A percentile compares a stretch with the other conserved stretches of the same genome.
Evolutionary conservation across 2,888 invertebrate species (phyloP).

Genomic region (Cacoxenus indagator): DNA sequence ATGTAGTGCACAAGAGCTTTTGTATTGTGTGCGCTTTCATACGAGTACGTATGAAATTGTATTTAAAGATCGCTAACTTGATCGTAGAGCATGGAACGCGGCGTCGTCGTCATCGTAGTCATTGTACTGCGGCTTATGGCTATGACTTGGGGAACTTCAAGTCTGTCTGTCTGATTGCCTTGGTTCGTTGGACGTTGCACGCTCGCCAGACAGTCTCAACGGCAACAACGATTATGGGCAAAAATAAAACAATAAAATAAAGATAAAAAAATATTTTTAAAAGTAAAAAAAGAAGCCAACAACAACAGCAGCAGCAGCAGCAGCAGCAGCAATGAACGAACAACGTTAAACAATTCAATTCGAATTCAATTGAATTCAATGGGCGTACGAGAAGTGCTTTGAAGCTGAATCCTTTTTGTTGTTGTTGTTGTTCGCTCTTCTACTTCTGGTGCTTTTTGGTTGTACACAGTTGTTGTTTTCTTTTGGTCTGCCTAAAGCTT

Average conservation of each 20-base stretch:
- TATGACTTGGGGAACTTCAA: not conserved
- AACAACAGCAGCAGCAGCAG: slow-evolving; percentile 27
- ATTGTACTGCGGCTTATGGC: no score
- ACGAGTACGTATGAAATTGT: not conserved
- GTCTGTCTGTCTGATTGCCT: not conserved
- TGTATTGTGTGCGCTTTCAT: no score
- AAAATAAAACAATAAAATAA: slow-evolving; percentile 30
- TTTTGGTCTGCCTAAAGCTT: no score
- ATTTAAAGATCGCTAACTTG: not conserved
- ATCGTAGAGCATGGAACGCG: not conserved
- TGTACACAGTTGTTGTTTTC: no score
- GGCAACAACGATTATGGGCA: not conserved
- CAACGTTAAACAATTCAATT: slow-evolving; percentile 58
- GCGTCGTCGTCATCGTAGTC: not conserved
- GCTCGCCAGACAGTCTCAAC: not conserved
- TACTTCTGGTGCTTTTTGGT: no score
- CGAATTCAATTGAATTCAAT: slow-evolving; percentile 46
- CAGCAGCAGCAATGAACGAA: slow-evolving; percentile 30
- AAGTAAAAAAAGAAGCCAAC: slow-evolving; percentile 23
- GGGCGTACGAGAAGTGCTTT: not conserved
- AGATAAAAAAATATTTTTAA: slow-evolving; percentile 30
- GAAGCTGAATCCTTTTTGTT: not conserved
- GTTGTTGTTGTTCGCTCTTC: not conserved
- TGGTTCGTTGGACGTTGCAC: not conserved
- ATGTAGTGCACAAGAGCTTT: no score